A percentile compares a stretch with the other conserved stretches of the same genome.
These are phyloP conservation scores for Meandrusa payeni DNA, from an alignment of 2,888 invertebrate genomes.

Conservation along the genomic window DNA sequence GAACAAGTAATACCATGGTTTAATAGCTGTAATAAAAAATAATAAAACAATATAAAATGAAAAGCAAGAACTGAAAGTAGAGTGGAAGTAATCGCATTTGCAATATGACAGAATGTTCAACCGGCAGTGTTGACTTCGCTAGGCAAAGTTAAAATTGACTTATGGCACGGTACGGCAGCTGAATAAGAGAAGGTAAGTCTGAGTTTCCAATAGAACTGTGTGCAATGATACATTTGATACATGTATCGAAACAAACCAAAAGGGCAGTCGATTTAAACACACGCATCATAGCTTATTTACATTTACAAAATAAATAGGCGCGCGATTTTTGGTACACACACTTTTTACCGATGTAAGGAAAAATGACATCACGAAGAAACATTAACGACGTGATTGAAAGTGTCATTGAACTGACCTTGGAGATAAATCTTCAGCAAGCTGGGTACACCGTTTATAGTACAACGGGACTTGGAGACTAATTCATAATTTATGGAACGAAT, in stretches of 20 bases:
- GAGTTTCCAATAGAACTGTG: too few species aligned
- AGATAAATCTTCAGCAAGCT: conserved; percentile 88
- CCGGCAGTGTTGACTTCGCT: conserved; percentile 4
- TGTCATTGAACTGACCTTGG: conserved; percentile 82
- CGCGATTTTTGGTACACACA: too few species aligned
- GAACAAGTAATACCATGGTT: background rate
- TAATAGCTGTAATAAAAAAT: conserved; percentile 2
- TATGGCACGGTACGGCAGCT: too few species aligned
- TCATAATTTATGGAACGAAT: conserved; percentile 87
- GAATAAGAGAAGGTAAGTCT: too few species aligned
- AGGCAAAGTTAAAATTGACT: background rate
- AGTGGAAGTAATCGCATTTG: conserved; percentile 5
- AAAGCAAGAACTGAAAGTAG: background rate
- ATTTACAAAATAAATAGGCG: too few species aligned
- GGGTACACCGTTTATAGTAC: conserved; percentile 89
- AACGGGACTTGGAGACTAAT: conserved; percentile 89
- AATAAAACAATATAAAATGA: conserved; percentile 9
- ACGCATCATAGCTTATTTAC: too few species aligned
- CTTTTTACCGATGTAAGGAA: too few species aligned
- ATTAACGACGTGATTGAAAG: background rate
- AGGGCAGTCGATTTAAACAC: too few species aligned
- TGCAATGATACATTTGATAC: too few species aligned
- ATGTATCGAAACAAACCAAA: too few species aligned
- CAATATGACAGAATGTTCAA: background rate
- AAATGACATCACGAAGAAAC: too few species aligned